phyloP scores from a whole-genome alignment of 2,113 vertebrate species.

The Tor tambroides region DNA sequence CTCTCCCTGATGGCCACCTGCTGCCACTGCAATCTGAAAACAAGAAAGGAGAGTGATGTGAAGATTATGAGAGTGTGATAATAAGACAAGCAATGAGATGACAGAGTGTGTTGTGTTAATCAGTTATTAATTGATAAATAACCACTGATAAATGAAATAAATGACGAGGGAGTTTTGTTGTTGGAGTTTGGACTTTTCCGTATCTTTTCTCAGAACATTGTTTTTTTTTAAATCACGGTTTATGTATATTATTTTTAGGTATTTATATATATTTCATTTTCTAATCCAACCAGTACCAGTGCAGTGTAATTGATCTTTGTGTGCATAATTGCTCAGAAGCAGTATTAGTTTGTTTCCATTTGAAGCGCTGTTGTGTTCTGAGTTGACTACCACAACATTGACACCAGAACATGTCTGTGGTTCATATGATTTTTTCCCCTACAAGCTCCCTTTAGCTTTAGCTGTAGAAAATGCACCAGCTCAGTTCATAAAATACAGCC shows the following conservation, averaged over 20 bases:
- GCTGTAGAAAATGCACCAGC: neutral
- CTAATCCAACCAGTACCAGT: neutral
- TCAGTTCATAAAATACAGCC: neutral
- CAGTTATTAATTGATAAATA: neutral
- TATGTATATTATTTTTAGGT: neutral
- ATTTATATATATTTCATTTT: neutral
- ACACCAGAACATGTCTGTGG: neutral
- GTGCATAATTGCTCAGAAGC: neutral
- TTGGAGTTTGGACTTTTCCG: neutral
- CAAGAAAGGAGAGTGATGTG: neutral
- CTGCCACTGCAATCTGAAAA: slow-evolving; percentile 3
- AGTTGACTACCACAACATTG: neutral
- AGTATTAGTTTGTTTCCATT: neutral
- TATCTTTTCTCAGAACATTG: neutral
- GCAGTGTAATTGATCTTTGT: neutral
- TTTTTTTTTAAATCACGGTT: neutral
- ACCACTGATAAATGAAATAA: neutral
- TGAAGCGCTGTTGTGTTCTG: neutral
- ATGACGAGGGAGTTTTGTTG: neutral
- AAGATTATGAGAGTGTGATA: neutral
- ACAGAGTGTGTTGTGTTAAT: neutral
- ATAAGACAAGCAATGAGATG: neutral
- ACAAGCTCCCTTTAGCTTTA: neutral
- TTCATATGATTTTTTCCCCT: neutral
- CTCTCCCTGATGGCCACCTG: neutral